Evolutionary conservation across 1,140 invertebrate species (phyloP).

Genomic region (Caenorhabditis inopinata): DNA sequence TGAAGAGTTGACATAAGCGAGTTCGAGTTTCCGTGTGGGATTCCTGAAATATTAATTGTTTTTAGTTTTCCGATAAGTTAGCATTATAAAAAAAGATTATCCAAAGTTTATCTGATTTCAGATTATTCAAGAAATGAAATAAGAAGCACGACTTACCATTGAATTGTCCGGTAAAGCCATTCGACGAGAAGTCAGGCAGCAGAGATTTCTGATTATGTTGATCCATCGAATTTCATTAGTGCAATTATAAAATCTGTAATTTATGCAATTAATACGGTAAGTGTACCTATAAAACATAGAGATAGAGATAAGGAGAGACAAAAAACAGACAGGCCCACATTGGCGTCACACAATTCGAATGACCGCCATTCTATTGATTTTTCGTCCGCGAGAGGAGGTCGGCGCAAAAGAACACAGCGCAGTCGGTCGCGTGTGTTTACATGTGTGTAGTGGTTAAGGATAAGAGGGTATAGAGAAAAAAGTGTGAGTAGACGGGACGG

Average conservation of each 20-base stretch:
- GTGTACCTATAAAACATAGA: neutral
- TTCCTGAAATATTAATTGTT: too few relatives aligned
- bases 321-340: too few relatives aligned
- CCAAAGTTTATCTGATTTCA: neutral
- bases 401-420: conserved; percentile 25
- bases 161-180: conserved; percentile 1
- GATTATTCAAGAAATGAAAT: neutral
- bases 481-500: neutral
- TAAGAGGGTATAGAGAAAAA: neutral
- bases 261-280: neutral
- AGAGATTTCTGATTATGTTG: conserved; percentile 21
- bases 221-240: conserved; percentile 33
- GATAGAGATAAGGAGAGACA: neutral
- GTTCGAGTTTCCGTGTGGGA: neutral
- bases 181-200: conserved; percentile 11
- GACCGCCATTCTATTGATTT: conserved; percentile 26
- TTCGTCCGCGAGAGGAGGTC: neutral
- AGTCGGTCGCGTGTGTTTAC: conserved; percentile 7
- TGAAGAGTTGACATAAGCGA: neutral
- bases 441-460: conserved; percentile 1
- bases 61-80: too few relatives aligned
- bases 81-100: too few relatives aligned
- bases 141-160: neutral
- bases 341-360: conserved; percentile 3
- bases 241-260: neutral